Conservation (phyloP, 64 coral and sea anemone species). For the Porites australiensis region DNA sequence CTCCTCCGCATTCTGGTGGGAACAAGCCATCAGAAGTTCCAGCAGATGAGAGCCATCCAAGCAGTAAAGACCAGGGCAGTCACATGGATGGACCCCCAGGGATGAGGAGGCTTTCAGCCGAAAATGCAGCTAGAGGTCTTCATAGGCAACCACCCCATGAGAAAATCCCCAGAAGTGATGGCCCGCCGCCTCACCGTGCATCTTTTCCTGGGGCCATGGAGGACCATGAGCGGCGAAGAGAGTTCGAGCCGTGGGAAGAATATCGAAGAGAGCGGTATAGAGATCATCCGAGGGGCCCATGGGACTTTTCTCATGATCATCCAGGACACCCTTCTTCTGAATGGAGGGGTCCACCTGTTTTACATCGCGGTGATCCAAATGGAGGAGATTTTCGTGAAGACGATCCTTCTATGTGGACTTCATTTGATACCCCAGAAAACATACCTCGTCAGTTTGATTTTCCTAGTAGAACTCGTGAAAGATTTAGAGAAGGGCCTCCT, state of each 20-base stretch:
- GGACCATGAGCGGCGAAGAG: conserved; percentile 17
- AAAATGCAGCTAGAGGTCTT: neutral
- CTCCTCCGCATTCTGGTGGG: neutral
- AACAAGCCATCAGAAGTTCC: neutral
- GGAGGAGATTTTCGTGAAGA: conserved; percentile 67
- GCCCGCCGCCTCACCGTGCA: conserved; percentile 11
- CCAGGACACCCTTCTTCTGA: conserved; percentile 17
- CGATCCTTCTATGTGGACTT: conserved; percentile 77
- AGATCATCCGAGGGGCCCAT: conserved; percentile 35
- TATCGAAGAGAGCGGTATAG: conserved; percentile 33
- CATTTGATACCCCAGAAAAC: conserved; percentile 63
- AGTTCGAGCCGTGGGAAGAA: conserved; percentile 41
- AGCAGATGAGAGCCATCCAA: neutral
- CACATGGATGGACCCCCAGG: conserved; percentile 3
- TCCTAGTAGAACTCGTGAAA: conserved; percentile 37
- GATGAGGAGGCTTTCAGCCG: neutral
- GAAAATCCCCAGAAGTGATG: neutral
- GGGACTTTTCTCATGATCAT: conserved; percentile 28
- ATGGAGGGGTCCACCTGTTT: conserved; percentile 28
- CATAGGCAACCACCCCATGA: conserved; percentile 15
- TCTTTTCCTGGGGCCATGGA: neutral
- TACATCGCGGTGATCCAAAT: conserved; percentile 37
- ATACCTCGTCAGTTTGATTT: conserved; percentile 40
- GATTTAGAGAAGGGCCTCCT: conserved; percentile 30
- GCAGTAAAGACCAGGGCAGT: neutral